Percentiles rank a stretch among this genome's conserved stretches.
phyloP scores from a whole-genome alignment of 2,797 vertebrate species.

The Pangasius krempfi region DNA sequence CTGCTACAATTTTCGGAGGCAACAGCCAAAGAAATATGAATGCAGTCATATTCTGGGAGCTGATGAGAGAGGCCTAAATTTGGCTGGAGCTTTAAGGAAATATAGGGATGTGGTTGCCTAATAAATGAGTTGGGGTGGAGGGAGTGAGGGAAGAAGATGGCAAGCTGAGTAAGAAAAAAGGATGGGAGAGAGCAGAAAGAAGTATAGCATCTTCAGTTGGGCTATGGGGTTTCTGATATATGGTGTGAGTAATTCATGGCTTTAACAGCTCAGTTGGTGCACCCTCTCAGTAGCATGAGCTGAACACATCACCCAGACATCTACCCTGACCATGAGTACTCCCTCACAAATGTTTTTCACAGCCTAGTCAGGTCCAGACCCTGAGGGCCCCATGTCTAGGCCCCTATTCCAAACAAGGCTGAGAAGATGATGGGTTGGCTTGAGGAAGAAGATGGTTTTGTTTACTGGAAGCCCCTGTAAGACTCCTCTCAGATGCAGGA shows the following conservation, averaged over 20 bases:
- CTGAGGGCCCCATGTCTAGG: slow-evolving; percentile 33
- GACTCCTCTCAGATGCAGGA: slow-evolving; percentile 51
- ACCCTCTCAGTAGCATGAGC: slow-evolving; percentile 34
- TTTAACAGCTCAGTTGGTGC: slow-evolving; percentile 24
- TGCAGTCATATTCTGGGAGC: slow-evolving; percentile 8
- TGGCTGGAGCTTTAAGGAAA: background rate
- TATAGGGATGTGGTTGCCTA: slow-evolving; percentile 11
- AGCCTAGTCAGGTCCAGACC: slow-evolving; percentile 39
- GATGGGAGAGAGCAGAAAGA: background rate
- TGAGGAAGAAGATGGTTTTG: slow-evolving; percentile 34
- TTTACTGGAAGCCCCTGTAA: slow-evolving; percentile 52
- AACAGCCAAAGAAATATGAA: slow-evolving; percentile 8
- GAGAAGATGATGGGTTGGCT: slow-evolving; percentile 38
- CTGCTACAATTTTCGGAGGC: slow-evolving; percentile 11
- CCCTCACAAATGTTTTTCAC: slow-evolving; percentile 50
- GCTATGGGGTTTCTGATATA: slow-evolving; percentile 30
- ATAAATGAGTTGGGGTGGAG: slow-evolving; percentile 11
- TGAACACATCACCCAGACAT: slow-evolving; percentile 35
- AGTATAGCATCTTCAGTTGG: background rate
- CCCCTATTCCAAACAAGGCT: slow-evolving; percentile 40
- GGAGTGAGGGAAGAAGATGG: slow-evolving; percentile 1
- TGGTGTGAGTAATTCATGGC: slow-evolving; percentile 44
- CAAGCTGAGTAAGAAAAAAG: background rate
- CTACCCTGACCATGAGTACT: slow-evolving; percentile 40
- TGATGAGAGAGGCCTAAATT: slow-evolving; percentile 12